Percentiles rank a stretch among this genome's conserved stretches.
phyloP scores from a whole-genome alignment of 1,140 invertebrate genomes.

The Cecropterus lyciades region DNA sequence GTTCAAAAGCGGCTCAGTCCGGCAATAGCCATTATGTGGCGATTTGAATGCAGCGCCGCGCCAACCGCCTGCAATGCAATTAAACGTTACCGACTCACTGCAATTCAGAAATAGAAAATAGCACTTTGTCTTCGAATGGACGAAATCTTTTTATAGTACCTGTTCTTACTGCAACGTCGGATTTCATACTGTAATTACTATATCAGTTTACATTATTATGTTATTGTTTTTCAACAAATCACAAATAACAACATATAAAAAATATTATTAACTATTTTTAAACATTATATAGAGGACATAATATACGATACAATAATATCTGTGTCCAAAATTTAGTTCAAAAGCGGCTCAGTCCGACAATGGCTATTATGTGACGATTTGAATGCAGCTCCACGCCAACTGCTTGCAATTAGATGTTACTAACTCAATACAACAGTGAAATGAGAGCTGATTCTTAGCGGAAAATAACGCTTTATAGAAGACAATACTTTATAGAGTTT shows the following conservation, averaged over 20 bases:
- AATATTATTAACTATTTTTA: too few relatives aligned
- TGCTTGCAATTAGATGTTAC: conserved; percentile 63
- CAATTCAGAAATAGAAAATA: conserved; percentile 51
- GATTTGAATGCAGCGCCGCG: conserved; percentile 51
- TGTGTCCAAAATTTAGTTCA: neutral
- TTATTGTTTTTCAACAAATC: too few relatives aligned
- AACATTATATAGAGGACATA: too few relatives aligned
- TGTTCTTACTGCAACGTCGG: too few relatives aligned
- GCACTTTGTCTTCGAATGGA: conserved; percentile 43
- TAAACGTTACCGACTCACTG: conserved; percentile 67
- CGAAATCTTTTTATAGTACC: neutral
- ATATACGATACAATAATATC: too few relatives aligned
- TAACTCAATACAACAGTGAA: conserved; percentile 57
- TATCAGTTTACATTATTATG: too few relatives aligned
- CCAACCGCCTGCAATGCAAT: conserved; percentile 49
- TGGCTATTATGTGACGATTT: conserved; percentile 37
- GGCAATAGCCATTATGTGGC: conserved; percentile 18
- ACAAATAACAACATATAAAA: too few relatives aligned
- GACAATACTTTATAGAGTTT: too few relatives aligned
- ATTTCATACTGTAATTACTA: too few relatives aligned
- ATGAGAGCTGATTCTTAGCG: conserved; percentile 25
- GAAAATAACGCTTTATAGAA: conserved; percentile 42
- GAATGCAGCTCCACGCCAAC: conserved; percentile 46
- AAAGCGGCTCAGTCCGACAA: conserved; percentile 7
- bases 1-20: conserved; percentile 7